These are phyloP conservation scores for Drosophila kambysellisi DNA, from an alignment of 2,888 invertebrate genomes.

Conservation along the genomic window DNA sequence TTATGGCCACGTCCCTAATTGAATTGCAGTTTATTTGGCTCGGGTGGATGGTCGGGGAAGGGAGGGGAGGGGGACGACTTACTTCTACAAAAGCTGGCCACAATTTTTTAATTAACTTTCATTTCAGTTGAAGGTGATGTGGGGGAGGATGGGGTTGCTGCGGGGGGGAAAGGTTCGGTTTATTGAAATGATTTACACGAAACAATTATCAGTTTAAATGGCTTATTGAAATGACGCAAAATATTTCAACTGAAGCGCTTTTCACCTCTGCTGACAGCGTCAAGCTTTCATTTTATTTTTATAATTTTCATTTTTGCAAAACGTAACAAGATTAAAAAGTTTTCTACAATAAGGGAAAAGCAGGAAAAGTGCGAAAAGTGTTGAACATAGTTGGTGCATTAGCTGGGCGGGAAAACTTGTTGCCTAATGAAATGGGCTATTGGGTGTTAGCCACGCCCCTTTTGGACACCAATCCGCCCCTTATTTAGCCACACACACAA, in stretches of 20 bases:
- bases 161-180: neutral
- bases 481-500: no score
- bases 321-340: slow-evolving; percentile 79
- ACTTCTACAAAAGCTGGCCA: slow-evolving; percentile 72
- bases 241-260: slow-evolving; percentile 49
- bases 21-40: slow-evolving; percentile 79
- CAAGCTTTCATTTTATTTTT: slow-evolving; percentile 76
- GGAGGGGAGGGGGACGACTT: neutral
- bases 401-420: slow-evolving; percentile 60
- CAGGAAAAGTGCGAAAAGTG: neutral
- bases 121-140: slow-evolving; percentile 28
- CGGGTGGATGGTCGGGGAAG: neutral
- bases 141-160: slow-evolving; percentile 40
- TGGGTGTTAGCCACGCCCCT: slow-evolving; percentile 28
- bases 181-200: slow-evolving; percentile 70
- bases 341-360: slow-evolving; percentile 40
- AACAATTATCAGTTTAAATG: slow-evolving; percentile 81
- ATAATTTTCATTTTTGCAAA: slow-evolving; percentile 67
- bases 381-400: slow-evolving; percentile 63
- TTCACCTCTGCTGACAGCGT: slow-evolving; percentile 29
- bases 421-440: slow-evolving; percentile 59
- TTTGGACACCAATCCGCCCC: neutral
- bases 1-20: slow-evolving; percentile 76
- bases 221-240: slow-evolving; percentile 73
- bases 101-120: slow-evolving; percentile 80